Base-by-base conservation (phyloP, 2,113 vertebrate species). In the Chaetura pelagica region DNA sequence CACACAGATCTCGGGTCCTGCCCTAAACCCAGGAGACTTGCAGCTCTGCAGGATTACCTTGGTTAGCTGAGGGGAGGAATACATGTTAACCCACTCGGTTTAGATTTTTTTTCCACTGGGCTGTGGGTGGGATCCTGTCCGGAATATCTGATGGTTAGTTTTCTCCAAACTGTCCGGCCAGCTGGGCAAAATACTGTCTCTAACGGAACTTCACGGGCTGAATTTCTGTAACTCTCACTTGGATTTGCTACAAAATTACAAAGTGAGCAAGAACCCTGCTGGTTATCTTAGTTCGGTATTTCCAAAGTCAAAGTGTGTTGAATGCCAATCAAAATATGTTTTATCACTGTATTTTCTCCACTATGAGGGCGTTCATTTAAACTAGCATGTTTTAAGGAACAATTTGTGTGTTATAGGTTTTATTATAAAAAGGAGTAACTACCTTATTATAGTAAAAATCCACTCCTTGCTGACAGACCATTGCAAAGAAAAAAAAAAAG, bases 61-160 rank as follows among this genome's bases (percentile, higher is more conserved):
- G 12, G 9, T 5, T 6, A 22, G 42, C 64, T 4, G 0, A 49
- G 52, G 20, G 49, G 34, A 61, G n/a, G 40, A 22, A 42, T 3
- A 1, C 3, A 2, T 6, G 0, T 3, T 12, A 6, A 2, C 4
- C 1, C 1, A 0, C 22, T 46, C 0, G 0, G 16, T 12, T 78
- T 61, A 5, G 32, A n/a, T 22, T 16, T 38, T 63, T 46, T 68
- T 46, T 40, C 16, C 13, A 2, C 12, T 26, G 13, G 12, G 19
- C 48, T 15, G 14, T 14, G 27, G 71, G 51, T 79, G 35, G 38
- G 32, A 52, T 51, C 14, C 35, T 35, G 8, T 21, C 15, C 54
- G 83, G 35, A 82, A 46, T 10, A 7, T 48, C 4, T 14, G 58
- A 10, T 32, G 35, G 7, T 48, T 51, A 24, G 10, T 58, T 40